phyloP scores from a whole-genome alignment of 2,113 vertebrate species.

The Neofelis nebulosa region DNA sequence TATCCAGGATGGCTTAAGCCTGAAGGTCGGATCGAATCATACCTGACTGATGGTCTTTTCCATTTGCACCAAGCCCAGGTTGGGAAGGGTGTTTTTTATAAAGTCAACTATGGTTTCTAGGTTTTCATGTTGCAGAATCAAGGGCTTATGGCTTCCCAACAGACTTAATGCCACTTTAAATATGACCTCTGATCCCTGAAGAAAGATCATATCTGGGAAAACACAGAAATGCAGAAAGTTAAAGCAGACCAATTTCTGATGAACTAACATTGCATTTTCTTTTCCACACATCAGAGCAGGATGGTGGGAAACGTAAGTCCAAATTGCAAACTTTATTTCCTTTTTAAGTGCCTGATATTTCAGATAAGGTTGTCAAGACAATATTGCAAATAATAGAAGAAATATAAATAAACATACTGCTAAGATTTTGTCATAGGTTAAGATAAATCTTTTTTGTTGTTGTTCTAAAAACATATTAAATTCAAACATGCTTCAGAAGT shows the following conservation, averaged over 20 bases:
- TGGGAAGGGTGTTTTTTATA: conserved; percentile 95
- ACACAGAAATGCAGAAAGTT: conserved; percentile 61
- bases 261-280: background rate
- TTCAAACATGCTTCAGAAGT: conserved; percentile 37
- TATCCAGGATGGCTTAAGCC: background rate
- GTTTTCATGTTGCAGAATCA: conserved; percentile 96
- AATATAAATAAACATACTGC: background rate
- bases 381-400: conserved; percentile 1
- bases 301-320: background rate
- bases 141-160: conserved; percentile 94
- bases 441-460: background rate
- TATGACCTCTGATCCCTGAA: conserved; percentile 95
- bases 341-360: conserved; percentile 26
- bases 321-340: background rate
- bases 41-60: conserved; percentile 99
- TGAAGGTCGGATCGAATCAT: conserved; percentile 35
- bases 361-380: background rate
- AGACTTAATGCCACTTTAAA: conserved; percentile 97
- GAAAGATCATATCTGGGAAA: conserved; percentile 94
- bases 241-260: conserved; percentile 50
- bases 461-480: conserved; percentile 14
- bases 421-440: background rate
- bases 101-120: conserved; percentile 97
- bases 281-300: background rate
- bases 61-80: conserved; percentile 96